A percentile compares a stretch with the other conserved stretches of the same genome.
These are phyloP conservation scores for Drosophila teissieri DNA, from an alignment of 1,140 invertebrate genomes.

Conservation along the genomic window DNA sequence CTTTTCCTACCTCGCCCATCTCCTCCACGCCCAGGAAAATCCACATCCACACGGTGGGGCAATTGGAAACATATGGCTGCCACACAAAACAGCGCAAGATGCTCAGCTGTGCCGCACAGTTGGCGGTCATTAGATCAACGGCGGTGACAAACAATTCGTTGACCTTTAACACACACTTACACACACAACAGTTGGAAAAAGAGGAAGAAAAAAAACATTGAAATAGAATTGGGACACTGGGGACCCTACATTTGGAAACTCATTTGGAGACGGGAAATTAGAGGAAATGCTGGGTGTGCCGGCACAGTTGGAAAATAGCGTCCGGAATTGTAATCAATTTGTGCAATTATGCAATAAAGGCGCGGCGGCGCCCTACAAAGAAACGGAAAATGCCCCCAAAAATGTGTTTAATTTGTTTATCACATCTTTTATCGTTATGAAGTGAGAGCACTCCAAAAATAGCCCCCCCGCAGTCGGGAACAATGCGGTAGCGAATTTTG, in stretches of 20 bases:
- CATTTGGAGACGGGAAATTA: constrained; percentile 69
- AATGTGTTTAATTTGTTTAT: constrained; percentile 49
- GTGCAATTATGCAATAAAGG: constrained; percentile 72
- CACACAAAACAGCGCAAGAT: constrained; percentile 47
- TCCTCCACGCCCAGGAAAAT: neutral
- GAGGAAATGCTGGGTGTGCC: constrained; percentile 53
- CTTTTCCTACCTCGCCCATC: constrained; percentile 14
- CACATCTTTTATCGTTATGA: constrained; percentile 27
- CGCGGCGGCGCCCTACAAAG: constrained; percentile 14
- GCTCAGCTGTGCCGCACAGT: constrained; percentile 73
- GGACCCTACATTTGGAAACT: constrained; percentile 51
- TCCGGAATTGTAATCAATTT: constrained; percentile 70
- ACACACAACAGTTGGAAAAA: neutral
- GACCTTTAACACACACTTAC: constrained; percentile 57
- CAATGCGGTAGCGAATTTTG: constrained; percentile 39
- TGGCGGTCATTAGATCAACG: constrained; percentile 73
- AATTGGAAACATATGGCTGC: constrained; percentile 70
- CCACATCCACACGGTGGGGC: constrained; percentile 7
- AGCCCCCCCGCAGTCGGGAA: constrained; percentile 47
- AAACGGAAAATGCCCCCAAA: constrained; percentile 7
- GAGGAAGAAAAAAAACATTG: neutral
- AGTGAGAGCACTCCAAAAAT: constrained; percentile 40
- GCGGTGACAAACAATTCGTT: constrained; percentile 67
- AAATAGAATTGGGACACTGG: constrained; percentile 5
- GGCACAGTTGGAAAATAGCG: constrained; percentile 20